These are phyloP conservation scores for Aricia agestis DNA, from an alignment of 1,140 invertebrate genomes.

Conservation along the genomic window DNA sequence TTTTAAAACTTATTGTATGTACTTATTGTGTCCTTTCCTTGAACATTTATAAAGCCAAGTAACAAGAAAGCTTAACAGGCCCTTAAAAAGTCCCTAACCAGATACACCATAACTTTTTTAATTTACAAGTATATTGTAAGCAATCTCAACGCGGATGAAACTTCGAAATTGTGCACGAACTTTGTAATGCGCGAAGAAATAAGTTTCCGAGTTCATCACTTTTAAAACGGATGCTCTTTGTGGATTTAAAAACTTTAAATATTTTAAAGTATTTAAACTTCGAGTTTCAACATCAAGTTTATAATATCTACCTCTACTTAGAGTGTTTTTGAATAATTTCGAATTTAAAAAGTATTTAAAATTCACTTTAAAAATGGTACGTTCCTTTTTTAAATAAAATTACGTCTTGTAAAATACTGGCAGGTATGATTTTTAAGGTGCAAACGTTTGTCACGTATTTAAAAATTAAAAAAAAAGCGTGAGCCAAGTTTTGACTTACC, in stretches of 20 bases:
- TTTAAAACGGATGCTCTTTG: neutral
- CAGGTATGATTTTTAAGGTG: neutral
- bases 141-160: neutral
- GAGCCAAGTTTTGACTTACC: constrained; percentile 34
- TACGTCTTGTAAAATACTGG: no score
- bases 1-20: no score
- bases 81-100: neutral
- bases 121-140: neutral
- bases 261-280: constrained; percentile 22
- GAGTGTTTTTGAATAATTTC: neutral
- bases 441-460: no score
- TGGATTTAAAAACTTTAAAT: constrained; percentile 4
- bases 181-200: neutral
- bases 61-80: neutral
- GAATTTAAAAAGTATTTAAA: no score
- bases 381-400: no score
- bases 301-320: no score
- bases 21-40: no score
- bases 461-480: constrained; percentile 16
- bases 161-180: neutral
- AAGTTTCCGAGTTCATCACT: neutral
- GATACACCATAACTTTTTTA: neutral
- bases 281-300: no score
- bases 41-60: neutral
- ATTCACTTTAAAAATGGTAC: no score